Evolutionary conservation across 2,113 vertebrate genomes (phyloP).

Genomic region (Charina bottae): DNA sequence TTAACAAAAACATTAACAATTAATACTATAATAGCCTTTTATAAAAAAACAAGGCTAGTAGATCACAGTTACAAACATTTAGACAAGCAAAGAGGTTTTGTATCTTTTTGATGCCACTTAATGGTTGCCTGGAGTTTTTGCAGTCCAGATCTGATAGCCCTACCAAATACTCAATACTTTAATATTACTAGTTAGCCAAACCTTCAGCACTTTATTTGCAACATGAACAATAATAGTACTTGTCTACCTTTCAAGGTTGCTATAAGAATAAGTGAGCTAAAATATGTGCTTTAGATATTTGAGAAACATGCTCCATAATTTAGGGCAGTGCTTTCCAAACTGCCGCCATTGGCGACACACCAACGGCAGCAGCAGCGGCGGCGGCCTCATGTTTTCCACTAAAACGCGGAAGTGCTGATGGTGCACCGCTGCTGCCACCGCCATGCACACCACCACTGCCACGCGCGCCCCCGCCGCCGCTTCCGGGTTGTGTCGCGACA

Average conservation of each 20-base stretch:
- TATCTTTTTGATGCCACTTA: neutral
- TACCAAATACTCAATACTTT: neutral
- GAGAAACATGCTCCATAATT: neutral
- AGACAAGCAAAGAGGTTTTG: neutral
- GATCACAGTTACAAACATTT: neutral
- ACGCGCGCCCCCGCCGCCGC: no score
- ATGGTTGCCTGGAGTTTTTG: neutral
- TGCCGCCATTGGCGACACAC: no score
- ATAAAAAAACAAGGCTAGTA: neutral
- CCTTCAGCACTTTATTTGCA: neutral
- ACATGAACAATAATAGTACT: neutral
- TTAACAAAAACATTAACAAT: no score
- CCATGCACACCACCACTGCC: no score
- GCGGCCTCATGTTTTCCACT: no score
- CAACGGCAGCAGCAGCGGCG: no score
- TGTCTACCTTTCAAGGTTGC: neutral
- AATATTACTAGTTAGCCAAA: neutral
- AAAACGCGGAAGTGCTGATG: no score
- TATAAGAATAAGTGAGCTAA: neutral
- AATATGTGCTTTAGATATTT: neutral
- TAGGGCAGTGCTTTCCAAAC: no score
- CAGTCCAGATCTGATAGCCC: no score
- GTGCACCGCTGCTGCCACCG: no score
- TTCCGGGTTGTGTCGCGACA: no score
- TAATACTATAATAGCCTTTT: neutral